Conservation (phyloP, 2,797 vertebrate genomes). For the Coracias cyanogaster region DNA sequence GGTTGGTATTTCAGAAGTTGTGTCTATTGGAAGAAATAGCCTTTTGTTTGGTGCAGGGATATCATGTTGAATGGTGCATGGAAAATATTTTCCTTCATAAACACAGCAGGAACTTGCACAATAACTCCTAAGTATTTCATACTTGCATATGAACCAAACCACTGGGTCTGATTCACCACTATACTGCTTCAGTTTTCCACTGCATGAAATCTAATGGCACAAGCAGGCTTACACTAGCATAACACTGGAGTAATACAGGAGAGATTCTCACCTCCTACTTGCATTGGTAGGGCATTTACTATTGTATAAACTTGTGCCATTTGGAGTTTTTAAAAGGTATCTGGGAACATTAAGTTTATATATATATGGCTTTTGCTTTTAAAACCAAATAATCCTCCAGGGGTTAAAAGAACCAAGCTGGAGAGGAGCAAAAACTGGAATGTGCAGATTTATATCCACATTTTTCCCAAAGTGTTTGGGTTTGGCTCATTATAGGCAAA, state of each 20-base stretch:
- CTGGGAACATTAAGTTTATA: not conserved
- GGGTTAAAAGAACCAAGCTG: not conserved
- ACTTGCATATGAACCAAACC: not conserved
- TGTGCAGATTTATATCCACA: not conserved
- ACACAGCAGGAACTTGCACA: not conserved
- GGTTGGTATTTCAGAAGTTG: not conserved
- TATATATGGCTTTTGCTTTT: not conserved
- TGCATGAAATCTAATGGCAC: not conserved
- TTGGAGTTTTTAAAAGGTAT: not conserved
- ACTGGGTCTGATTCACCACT: not conserved
- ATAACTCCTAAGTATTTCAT: not conserved
- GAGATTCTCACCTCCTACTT: not conserved
- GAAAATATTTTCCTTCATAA: slow-evolving; percentile 11
- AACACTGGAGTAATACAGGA: not conserved
- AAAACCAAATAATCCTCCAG: not conserved
- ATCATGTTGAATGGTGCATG: not conserved
- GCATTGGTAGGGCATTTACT: not conserved
- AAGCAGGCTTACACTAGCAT: not conserved
- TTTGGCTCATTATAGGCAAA: not conserved
- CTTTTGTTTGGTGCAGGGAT: not conserved
- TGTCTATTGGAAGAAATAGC: not conserved
- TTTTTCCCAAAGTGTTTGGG: not conserved
- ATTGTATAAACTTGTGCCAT: not conserved
- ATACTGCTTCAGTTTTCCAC: not conserved
- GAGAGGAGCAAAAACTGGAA: not conserved